Percentiles rank a stretch among this genome's conserved stretches.
Conservation (phyloP, 2,888 invertebrate genomes). For the Sarcophaga rosellei region DNA sequence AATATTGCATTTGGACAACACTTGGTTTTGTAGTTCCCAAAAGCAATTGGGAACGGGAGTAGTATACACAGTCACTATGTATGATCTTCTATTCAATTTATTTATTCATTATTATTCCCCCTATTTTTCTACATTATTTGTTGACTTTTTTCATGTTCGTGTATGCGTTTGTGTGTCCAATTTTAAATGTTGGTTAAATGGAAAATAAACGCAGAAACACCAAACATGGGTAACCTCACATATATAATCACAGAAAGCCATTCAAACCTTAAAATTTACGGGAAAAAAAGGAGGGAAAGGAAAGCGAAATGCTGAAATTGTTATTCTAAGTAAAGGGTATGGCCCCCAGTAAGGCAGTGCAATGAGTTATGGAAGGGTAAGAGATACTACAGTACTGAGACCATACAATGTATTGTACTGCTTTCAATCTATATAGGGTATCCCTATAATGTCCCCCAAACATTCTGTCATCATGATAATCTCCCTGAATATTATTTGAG, state of each 20-base stretch:
- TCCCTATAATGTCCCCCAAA: no score
- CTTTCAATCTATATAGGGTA: no score
- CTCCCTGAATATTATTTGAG: no score
- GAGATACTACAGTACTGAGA: no score
- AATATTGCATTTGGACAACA: no score
- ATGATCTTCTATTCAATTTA: neutral
- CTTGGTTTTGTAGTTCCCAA: neutral
- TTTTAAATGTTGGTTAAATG: constrained; percentile 20
- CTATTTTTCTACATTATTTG: constrained; percentile 15
- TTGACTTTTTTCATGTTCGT: neutral
- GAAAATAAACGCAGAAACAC: constrained; percentile 30
- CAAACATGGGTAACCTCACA: constrained; percentile 22
- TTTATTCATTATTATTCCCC: neutral
- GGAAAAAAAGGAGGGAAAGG: neutral
- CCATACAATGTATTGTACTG: no score
- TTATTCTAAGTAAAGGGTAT: neutral
- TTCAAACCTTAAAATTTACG: constrained; percentile 20
- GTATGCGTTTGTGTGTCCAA: constrained; percentile 1
- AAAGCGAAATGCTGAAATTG: neutral
- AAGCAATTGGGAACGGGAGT: neutral
- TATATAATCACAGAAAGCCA: constrained; percentile 34
- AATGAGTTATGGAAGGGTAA: no score
- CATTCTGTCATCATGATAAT: no score
- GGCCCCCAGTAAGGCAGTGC: no score
- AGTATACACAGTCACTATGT: neutral